These are phyloP conservation scores for Hucho hucho DNA, from an alignment of 2,113 vertebrate genomes.

Conservation along the genomic window DNA sequence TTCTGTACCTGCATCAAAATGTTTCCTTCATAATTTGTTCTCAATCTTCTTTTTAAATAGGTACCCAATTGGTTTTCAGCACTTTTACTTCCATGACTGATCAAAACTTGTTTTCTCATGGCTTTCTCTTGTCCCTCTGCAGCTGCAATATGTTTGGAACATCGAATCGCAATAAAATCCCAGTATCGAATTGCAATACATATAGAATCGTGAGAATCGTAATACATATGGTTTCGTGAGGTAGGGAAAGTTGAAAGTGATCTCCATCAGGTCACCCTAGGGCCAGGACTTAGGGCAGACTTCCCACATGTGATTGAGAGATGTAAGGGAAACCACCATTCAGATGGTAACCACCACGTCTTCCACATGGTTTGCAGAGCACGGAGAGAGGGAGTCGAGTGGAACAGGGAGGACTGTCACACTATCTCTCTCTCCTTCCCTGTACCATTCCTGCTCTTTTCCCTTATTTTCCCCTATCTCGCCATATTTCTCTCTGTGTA, in stretches of 20 bases:
- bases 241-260: neutral
- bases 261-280: slow-evolving; percentile 49
- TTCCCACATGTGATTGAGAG: slow-evolving; percentile 39
- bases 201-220: too few species aligned
- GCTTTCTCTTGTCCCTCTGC: too few species aligned
- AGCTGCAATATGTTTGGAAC: too few species aligned
- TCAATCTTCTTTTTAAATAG: too few species aligned
- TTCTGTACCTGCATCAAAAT: too few species aligned
- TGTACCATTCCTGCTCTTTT: neutral
- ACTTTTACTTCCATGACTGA: too few species aligned
- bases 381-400: neutral
- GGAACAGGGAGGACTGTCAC: neutral
- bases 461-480: neutral
- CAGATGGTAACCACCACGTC: neutral
- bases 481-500: neutral
- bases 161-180: too few species aligned
- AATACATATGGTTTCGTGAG: too few species aligned
- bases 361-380: neutral
- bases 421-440: neutral
- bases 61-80: too few species aligned
- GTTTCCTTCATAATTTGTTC: too few species aligned
- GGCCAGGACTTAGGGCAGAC: slow-evolving; percentile 30
- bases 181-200: too few species aligned
- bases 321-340: slow-evolving; percentile 14
- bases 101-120: too few species aligned